Percentiles rank a stretch among this genome's conserved stretches.
Conservation (phyloP, 2,888 invertebrate genomes). For the Phaonia tiefii region DNA sequence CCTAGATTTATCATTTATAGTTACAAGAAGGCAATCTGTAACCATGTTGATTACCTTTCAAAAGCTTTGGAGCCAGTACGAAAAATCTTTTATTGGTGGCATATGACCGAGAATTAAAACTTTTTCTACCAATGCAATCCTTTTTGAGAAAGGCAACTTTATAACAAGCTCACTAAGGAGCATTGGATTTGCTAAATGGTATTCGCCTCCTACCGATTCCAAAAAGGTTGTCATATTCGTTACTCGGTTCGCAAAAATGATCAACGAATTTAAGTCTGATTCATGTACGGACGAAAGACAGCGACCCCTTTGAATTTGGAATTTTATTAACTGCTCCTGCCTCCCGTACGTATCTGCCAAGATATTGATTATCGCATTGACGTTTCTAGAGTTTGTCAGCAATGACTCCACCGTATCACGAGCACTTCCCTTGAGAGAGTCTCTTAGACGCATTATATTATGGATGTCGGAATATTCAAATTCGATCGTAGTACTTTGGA, state of each 20-base stretch:
- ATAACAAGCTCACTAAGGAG: background rate
- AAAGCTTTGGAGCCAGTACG: too few species aligned
- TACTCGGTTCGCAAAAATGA: background rate
- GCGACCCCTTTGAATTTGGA: slow-evolving; percentile 9
- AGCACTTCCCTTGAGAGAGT: slow-evolving; percentile 1
- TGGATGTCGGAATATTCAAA: slow-evolving; percentile 35
- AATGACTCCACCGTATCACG: background rate
- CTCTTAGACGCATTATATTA: slow-evolving; percentile 36
- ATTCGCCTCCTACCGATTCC: background rate
- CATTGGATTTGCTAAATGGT: slow-evolving; percentile 1
- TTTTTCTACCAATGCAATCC: too few species aligned
- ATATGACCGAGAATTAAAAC: too few species aligned
- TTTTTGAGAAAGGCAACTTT: slow-evolving; percentile 3
- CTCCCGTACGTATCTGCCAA: slow-evolving; percentile 33
- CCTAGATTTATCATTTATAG: background rate
- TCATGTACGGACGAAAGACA: background rate
- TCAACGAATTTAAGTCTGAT: slow-evolving; percentile 16
- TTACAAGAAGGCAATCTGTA: background rate
- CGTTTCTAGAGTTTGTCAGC: too few species aligned
- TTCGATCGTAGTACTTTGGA: slow-evolving; percentile 24
- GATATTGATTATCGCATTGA: slow-evolving; percentile 13
- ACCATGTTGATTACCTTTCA: slow-evolving; percentile 9
- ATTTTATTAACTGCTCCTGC: slow-evolving; percentile 21
- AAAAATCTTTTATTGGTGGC: slow-evolving; percentile 8
- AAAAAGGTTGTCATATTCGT: slow-evolving; percentile 12